Evolutionary conservation across 1,140 invertebrate genomes (phyloP).

Genomic region (Monochamus saltuarius): DNA sequence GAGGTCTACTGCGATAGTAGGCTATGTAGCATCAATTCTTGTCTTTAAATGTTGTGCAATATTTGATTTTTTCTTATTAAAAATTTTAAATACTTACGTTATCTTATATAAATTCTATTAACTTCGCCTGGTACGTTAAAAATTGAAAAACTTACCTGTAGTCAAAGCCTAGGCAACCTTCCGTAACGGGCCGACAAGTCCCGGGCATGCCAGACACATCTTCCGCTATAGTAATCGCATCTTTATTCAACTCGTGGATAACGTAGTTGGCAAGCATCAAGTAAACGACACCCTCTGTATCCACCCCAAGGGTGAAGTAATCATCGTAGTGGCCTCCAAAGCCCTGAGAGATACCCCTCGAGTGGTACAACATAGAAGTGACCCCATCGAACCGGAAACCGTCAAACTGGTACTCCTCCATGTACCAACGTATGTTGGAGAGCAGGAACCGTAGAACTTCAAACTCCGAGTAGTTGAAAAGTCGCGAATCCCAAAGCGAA

Average conservation of each 20-base stretch:
- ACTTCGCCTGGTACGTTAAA: too few relatives aligned
- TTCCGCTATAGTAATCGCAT: constrained; percentile 94
- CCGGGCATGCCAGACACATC: constrained; percentile 99
- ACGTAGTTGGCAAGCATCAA: constrained; percentile 95
- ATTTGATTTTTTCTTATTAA: too few relatives aligned
- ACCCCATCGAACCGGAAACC: constrained; percentile 98
- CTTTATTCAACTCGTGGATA: constrained; percentile 79
- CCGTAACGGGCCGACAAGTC: constrained; percentile 85
- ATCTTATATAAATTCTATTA: too few relatives aligned
- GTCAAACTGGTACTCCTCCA: constrained; percentile 97
- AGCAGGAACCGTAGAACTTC: constrained; percentile 94
- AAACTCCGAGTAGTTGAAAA: constrained; percentile 96
- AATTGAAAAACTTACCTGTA: constrained; percentile 60
- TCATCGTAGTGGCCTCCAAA: constrained; percentile 96
- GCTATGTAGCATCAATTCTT: too few relatives aligned
- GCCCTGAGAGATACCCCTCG: constrained; percentile 77
- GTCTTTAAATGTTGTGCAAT: too few relatives aligned
- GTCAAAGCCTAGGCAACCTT: constrained; percentile 90
- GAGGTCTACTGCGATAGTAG: too few relatives aligned
- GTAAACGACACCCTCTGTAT: constrained; percentile 94
- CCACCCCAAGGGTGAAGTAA: constrained; percentile 95
- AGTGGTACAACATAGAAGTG: constrained; percentile 99
- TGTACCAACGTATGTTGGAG: constrained; percentile 96
- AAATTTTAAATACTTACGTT: too few relatives aligned
- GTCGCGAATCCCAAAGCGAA: constrained; percentile 92